A percentile compares a stretch with the other conserved stretches of the same genome.
Conservation (phyloP, 1,140 invertebrate genomes). For the Drosophila pachea region DNA sequence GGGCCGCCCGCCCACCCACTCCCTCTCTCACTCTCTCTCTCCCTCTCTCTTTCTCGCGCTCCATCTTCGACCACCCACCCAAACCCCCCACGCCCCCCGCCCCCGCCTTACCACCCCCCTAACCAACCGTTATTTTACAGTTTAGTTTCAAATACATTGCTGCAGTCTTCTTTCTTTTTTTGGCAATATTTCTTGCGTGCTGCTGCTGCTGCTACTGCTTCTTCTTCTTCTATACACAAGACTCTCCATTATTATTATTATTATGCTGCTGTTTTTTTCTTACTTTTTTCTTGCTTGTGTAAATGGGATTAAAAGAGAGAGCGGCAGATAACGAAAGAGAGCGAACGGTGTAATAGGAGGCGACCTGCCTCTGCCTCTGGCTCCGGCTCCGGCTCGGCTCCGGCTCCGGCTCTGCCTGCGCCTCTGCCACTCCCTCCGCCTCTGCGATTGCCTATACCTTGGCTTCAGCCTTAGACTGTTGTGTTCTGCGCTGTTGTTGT, state of each 20-base stretch:
- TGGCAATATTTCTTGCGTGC: constrained; percentile 52
- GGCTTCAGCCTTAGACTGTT: too few species aligned
- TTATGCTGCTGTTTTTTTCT: constrained; percentile 29
- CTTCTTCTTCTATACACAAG: constrained; percentile 55
- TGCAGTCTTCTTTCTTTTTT: constrained; percentile 27
- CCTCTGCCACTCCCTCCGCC: neutral
- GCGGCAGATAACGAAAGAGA: constrained; percentile 5
- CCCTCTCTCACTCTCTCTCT: too few species aligned
- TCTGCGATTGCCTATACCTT: too few species aligned
- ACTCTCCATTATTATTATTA: constrained; percentile 71
- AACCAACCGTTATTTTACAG: constrained; percentile 69
- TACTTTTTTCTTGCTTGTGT: constrained; percentile 20
- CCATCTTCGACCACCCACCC: too few species aligned
- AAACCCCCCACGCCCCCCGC: too few species aligned
- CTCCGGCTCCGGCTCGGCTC: neutral
- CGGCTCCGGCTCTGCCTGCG: too few species aligned
- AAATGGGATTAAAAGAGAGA: constrained; percentile 41
- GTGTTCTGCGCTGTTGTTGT: too few species aligned
- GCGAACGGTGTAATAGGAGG: constrained; percentile 26
- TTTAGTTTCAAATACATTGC: constrained; percentile 74
- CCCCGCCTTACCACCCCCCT: too few species aligned
- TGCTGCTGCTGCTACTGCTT: neutral
- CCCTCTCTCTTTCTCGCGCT: neutral
- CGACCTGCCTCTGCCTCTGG: neutral
- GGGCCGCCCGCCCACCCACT: neutral